Evolutionary conservation across 1,140 invertebrate genomes (phyloP).

Genomic region (Zaprionus ghesquierei): DNA sequence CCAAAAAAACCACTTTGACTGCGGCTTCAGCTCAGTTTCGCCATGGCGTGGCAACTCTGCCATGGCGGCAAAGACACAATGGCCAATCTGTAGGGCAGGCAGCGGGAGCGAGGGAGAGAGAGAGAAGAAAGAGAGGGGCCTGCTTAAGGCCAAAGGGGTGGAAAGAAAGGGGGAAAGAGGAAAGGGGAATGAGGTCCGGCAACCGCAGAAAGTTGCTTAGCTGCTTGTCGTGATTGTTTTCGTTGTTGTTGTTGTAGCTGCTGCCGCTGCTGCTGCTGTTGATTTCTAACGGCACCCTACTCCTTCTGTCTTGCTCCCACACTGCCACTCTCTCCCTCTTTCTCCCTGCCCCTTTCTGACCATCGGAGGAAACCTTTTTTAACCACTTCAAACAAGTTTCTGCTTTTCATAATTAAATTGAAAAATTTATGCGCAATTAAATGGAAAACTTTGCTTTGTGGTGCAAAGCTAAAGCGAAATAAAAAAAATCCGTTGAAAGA

Average conservation of each 20-base stretch:
- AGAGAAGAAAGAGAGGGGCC: constrained; percentile 33
- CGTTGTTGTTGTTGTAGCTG: constrained; percentile 16
- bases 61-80: background rate
- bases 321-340: background rate
- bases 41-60: constrained; percentile 7
- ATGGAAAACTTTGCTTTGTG: constrained; percentile 78
- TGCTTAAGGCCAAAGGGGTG: constrained; percentile 16
- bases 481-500: constrained; percentile 20
- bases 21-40: background rate
- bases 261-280: constrained; percentile 7
- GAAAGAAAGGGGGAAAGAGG: background rate
- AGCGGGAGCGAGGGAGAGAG: constrained; percentile 39
- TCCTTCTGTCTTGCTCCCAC: background rate
- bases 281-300: constrained; percentile 22
- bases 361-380: constrained; percentile 13
- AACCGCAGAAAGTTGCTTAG: constrained; percentile 41
- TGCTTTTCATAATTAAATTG: constrained; percentile 80
- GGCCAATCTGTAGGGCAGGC: background rate
- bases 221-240: constrained; percentile 26
- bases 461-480: constrained; percentile 18
- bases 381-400: constrained; percentile 80
- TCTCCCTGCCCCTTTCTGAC: background rate
- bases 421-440: constrained; percentile 80
- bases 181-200: background rate
- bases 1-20: constrained; percentile 12